Conservation (phyloP, 2,888 invertebrate genomes). For the Patella caerulea region DNA sequence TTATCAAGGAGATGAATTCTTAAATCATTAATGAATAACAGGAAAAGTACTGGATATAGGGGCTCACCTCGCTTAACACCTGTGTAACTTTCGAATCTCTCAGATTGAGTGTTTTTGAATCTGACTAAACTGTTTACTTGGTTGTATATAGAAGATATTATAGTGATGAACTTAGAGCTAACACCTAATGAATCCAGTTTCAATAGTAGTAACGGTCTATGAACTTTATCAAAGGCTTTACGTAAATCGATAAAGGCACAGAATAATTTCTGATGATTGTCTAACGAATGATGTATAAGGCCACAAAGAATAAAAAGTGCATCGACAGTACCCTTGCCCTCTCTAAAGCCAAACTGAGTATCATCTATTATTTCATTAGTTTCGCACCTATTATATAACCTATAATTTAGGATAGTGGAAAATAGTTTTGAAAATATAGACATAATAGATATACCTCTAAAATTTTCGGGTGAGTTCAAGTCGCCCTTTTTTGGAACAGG, state of each 20-base stretch:
- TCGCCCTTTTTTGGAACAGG: conserved; percentile 3
- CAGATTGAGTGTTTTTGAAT: neutral
- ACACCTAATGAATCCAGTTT: neutral
- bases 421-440: conserved; percentile 3
- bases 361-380: neutral
- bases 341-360: neutral
- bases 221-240: neutral
- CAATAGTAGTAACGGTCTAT: neutral
- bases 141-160: neutral
- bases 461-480: neutral
- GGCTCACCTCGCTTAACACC: neutral
- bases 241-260: neutral
- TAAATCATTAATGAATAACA: neutral
- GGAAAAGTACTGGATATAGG: neutral
- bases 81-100: neutral
- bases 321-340: neutral
- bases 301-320: neutral
- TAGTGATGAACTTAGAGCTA: neutral
- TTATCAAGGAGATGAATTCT: neutral
- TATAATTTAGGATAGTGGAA: neutral
- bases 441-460: conserved; percentile 3
- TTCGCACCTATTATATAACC: neutral
- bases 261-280: neutral
- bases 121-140: neutral
- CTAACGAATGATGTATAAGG: neutral